Evolutionary conservation across 2,113 vertebrate genomes (phyloP), one percentile per base, ranked within the genome.

Genomic region (Herpailurus yagouaroundi): DNA sequence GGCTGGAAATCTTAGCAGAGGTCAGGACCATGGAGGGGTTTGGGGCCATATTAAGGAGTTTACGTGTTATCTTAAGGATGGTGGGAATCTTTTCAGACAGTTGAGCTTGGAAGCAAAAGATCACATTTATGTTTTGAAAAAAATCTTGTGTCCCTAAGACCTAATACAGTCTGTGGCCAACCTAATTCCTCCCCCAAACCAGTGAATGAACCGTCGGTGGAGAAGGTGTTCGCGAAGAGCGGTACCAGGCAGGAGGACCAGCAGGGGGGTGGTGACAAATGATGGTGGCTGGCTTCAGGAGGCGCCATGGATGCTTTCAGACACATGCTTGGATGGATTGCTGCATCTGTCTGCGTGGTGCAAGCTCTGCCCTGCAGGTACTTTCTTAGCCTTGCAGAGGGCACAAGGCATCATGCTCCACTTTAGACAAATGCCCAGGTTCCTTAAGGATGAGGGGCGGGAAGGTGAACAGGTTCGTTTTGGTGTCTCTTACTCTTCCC

Each of bases 221-320:
- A 94, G 48, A 88, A 48, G 5, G 50, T 3, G 29, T 80, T 23
- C 68, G 7, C 69, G 4, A 16, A 19, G 50, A 88, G 25, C 33
- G 5, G 18, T 1, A 11, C 9, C 3, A 29, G 52, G 15, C n/a
- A 6, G 1, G 6, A 33, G 38, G 74, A 36, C 48, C 27, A 55
- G 36, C 21, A 19, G 9, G 21, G 14, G 2, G 23, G 12, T 9
- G 81, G 23, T 33, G 19, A 64, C 14, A 9, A 25, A 16, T n/a
- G 33, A 25, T 2, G 0, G 38, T 7, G 55, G 16, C 50, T 16
- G 60, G 41, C 80, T 83, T 68, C 38, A 10, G 25, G 18, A 89
- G 82, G 27, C 18, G 29, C 4, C 48, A 4, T 0, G 2, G 5
- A 23, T 48, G 4, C 18, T 12, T 21, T 9, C 76, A 33, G 5